Evolutionary conservation across 35 echinoderm and acorn worm genomes (phyloP).

Genomic region (Ophioderma brevispina): DNA sequence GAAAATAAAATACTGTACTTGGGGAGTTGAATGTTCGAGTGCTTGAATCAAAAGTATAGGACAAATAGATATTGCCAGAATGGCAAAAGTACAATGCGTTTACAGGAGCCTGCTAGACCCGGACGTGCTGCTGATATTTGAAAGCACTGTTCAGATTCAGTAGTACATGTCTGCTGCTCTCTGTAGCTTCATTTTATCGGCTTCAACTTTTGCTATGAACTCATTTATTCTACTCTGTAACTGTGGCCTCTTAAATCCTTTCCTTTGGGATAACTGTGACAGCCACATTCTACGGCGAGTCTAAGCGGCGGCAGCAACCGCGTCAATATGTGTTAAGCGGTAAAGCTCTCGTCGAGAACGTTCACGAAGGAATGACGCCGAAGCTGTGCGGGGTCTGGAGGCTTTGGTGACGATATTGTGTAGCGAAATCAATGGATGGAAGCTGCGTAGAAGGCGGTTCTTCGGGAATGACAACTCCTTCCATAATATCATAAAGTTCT

Average conservation of each 20-base stretch:
- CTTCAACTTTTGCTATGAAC: constrained; percentile 41
- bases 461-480: no score
- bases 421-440: no score
- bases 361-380: background rate
- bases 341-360: constrained; percentile 38
- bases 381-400: constrained; percentile 15
- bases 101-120: no score
- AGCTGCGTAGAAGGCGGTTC: no score
- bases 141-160: no score
- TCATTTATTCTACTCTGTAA: constrained; percentile 2
- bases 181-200: constrained; percentile 25
- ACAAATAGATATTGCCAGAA: no score
- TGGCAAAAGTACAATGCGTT: no score
- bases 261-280: background rate
- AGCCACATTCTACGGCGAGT: constrained; percentile 36
- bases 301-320: constrained; percentile 27
- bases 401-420: background rate
- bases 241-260: background rate
- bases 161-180: background rate
- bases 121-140: no score
- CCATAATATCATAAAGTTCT: no score
- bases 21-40: no score
- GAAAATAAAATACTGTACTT: no score
- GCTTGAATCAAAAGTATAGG: no score
- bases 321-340: constrained; percentile 47